Percentiles rank a stretch among this genome's conserved stretches.
phyloP scores from a whole-genome alignment of 2,797 vertebrate species.

The Tolypeutes matacus region DNA sequence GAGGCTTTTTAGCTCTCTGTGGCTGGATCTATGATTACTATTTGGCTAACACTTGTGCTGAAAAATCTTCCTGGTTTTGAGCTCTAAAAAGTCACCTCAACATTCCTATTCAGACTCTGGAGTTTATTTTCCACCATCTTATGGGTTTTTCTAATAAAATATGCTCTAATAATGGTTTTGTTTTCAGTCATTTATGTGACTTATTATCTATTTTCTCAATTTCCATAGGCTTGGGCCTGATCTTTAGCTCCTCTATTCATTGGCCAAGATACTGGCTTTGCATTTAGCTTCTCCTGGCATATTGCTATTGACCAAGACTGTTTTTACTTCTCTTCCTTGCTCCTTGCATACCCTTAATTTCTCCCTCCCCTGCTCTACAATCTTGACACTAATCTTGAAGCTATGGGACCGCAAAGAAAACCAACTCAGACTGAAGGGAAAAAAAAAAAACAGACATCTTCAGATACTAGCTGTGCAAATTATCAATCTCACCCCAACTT shows the following conservation, averaged over 20 bases:
- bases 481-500: too few relatives aligned
- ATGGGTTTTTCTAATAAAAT: background rate
- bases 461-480: too few relatives aligned
- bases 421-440: too few relatives aligned
- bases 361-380: too few relatives aligned
- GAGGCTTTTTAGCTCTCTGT: background rate
- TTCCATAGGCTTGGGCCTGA: background rate
- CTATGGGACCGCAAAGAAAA: too few relatives aligned
- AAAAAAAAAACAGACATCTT: too few relatives aligned
- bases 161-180: background rate
- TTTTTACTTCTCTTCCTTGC: too few relatives aligned
- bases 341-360: too few relatives aligned
- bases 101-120: background rate
- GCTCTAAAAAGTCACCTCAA: background rate
- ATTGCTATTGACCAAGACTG: too few relatives aligned
- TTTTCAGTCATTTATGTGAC: background rate
- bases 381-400: too few relatives aligned
- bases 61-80: background rate
- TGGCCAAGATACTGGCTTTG: background rate
- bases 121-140: background rate
- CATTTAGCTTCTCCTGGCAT: background rate
- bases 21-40: background rate
- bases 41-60: background rate
- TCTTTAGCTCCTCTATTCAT: background rate
- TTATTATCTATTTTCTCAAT: background rate